Base-by-base conservation (phyloP, 2,797 vertebrate genomes). In the Pseudochirops corinnae region DNA sequence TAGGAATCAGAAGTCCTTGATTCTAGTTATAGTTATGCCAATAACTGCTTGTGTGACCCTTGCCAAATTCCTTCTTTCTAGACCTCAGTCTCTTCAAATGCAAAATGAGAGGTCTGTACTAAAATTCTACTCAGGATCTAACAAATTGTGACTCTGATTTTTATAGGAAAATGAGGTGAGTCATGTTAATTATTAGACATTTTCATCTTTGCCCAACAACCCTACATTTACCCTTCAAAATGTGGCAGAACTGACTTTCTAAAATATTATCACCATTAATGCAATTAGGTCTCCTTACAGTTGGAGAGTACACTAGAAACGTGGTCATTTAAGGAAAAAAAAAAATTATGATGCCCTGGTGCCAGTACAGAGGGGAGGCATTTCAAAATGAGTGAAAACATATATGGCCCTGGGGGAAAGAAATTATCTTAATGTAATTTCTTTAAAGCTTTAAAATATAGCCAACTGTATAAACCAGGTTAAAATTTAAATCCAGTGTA, bases 401-500 rank as follows among this genome's bases (percentile, higher is more conserved):
- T 93, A 90, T 28, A 46, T 46, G 74, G 50, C 39, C 90, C 16
- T 90, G 31, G 62, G 90, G 60, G 18, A 90, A 93, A 46, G 56
- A 92, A 95, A 91, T 94, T 94, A 62, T 95, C 55, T 93, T 96
- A 95, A 93, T 90, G 14, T 58, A 95, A 94, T 95, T 31, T 33
- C 50, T 93, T 96, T 91, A 92, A 97, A 50, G 26, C 55, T 82
- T 92, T 96, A 97, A 96, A 95, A 90, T 92, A 96, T 55, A 96
- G 92, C 91, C 92, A 1, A 93, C 60, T 96, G 91, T 91, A 93
- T 95, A 96, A 92, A 94, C 28, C 46, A 50, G 13, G 50, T 93
- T 95, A 94, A 97, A 96, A 96, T 94, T 97, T 97, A 97, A 98
- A 96, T 95, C 31, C 28, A 94, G 50, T n/a, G 94, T 96, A 92